Base-by-base conservation (phyloP, 2,113 vertebrate genomes). In the Patagioenas fasciata region DNA sequence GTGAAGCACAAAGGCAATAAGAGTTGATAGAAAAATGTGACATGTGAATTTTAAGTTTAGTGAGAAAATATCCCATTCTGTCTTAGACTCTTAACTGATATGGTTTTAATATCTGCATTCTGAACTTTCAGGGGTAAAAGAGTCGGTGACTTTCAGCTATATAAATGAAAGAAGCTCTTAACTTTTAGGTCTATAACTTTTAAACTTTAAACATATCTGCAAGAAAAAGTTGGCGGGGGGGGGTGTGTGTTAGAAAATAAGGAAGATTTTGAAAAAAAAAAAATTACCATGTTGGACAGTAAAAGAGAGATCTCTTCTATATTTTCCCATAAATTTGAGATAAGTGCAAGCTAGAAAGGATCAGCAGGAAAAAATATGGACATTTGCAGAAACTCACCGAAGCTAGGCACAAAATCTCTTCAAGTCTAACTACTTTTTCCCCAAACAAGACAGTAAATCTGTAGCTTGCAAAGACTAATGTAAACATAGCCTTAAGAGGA, bases 321-420 rank as follows among this genome's bases (percentile, higher is more conserved):
- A 9, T 88, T 74, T 93, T 91, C 70, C 51, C 19, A 7, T 42
- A 93, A 95, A 88, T 79, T 95, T 91, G 65, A 85, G 48, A 20
- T 7, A 5, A 40, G 23, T 65, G 44, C 50, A 90, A 83, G 50
- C 78, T 93, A 96, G 82, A 64, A 56, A 48, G 66, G 77, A 51
- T 85, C 65, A 65, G 12, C 29, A 60, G n/a, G 73, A 51, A 87
- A 93, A 95, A 36, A 85, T 92, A 72, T 17, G 51, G 80, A 40
- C 4, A 3, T 85, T 86, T 92, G 65, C 54, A 80, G 48, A 42
- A 88, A 94, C 51, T 84, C 18, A 31, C 32, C 81, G 88, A 70
- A 90, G 77, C 50, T 70, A 71, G 28, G 64, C 92, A 53, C 42
- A 92, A 82, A 89, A 78, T 85, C 82, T 88, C 67, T 91, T 50